Percentiles rank a stretch among this genome's conserved stretches.
These are phyloP conservation scores for Capromys pilorides DNA, from an alignment of 2,797 vertebrate genomes.

Conservation along the genomic window DNA sequence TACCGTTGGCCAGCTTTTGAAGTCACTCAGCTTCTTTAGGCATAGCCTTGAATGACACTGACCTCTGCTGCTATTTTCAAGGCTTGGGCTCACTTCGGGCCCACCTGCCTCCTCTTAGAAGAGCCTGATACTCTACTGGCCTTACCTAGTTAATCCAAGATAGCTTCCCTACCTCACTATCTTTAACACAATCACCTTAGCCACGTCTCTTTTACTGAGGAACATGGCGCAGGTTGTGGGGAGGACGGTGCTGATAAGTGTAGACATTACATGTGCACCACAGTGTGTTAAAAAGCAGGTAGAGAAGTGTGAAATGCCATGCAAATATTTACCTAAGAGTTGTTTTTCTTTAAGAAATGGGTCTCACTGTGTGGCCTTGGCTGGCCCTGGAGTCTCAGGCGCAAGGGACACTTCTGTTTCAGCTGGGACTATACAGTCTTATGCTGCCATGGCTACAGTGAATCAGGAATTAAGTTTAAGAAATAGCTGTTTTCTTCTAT, in stretches of 20 bases:
- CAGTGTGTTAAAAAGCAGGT: not conserved
- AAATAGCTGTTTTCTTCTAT: not conserved
- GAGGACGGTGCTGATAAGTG: not conserved
- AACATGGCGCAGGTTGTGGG: not conserved
- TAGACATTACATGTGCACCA: not conserved
- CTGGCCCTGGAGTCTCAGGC: not conserved
- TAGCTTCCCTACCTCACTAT: not conserved
- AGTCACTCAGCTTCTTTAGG: not conserved
- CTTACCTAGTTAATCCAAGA: not conserved
- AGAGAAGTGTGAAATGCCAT: not conserved
- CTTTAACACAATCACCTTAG: not conserved
- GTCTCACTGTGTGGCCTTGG: not conserved
- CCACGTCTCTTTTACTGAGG: not conserved
- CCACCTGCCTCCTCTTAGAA: not conserved
- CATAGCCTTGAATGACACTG: rapidly evolving
- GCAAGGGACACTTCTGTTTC: not conserved
- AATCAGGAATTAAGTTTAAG: not conserved
- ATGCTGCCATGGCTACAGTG: not conserved
- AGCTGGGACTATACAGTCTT: not conserved
- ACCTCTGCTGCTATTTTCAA: not conserved
- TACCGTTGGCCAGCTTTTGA: not conserved
- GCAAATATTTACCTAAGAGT: not conserved
- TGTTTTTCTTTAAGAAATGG: not conserved
- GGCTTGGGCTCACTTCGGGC: rapidly evolving
- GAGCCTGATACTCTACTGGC: not conserved